Conservation (phyloP, 2,888 invertebrate genomes). For the Tribolium freemani region DNA sequence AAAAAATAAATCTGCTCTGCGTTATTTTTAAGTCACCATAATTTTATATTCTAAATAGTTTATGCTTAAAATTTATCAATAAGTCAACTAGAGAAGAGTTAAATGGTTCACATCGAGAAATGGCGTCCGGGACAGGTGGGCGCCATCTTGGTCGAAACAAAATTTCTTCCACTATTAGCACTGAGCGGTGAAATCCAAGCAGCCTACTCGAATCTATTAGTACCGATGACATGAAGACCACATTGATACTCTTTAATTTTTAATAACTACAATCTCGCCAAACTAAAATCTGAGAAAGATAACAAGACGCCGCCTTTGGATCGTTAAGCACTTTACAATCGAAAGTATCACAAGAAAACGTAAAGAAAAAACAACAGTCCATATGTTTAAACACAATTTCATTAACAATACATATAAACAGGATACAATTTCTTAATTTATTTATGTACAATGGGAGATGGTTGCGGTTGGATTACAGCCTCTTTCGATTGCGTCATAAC, state of each 20-base stretch:
- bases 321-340: slow-evolving; percentile 45
- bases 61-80: slow-evolving; percentile 43
- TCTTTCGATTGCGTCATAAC: slow-evolving; percentile 48
- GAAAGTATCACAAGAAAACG: slow-evolving; percentile 54
- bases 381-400: slow-evolving; percentile 62
- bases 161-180: slow-evolving; percentile 38
- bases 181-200: slow-evolving; percentile 49
- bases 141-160: slow-evolving; percentile 46
- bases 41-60: slow-evolving; percentile 43
- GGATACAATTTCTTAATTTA: slow-evolving; percentile 62
- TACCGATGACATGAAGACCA: slow-evolving; percentile 49
- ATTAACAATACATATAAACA: slow-evolving; percentile 65
- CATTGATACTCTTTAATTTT: slow-evolving; percentile 44
- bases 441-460: slow-evolving; percentile 59
- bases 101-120: slow-evolving; percentile 48
- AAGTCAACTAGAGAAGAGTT: slow-evolving; percentile 43
- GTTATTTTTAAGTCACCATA: slow-evolving; percentile 52
- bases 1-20: slow-evolving; percentile 52
- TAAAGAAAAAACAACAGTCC: slow-evolving; percentile 63
- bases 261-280: slow-evolving; percentile 25
- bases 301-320: slow-evolving; percentile 41
- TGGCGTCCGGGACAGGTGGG: slow-evolving; percentile 46
- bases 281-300: slow-evolving; percentile 32
- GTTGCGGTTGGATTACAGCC: slow-evolving; percentile 54
- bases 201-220: slow-evolving; percentile 49